Percentiles rank a stretch among this genome's conserved stretches.
Conservation (phyloP, 2,113 vertebrate species). For the Potamarius usumacintae region DNA sequence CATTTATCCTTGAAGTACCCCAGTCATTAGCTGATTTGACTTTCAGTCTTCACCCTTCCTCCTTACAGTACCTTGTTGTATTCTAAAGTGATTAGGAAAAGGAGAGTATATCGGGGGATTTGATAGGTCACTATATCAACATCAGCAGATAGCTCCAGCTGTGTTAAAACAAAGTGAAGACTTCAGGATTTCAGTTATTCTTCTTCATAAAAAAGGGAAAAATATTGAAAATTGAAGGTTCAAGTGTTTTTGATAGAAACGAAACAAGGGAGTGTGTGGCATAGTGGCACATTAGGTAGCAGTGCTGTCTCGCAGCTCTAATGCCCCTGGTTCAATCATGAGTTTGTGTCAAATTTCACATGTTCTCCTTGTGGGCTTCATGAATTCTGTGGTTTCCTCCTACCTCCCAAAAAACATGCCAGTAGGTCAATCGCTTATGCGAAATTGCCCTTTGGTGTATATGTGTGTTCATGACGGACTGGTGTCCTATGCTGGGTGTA, state of each 20-base stretch:
- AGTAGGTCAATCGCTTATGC: neutral
- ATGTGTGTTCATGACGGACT: neutral
- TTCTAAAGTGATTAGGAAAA: neutral
- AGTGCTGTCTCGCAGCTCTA: neutral
- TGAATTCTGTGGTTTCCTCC: neutral
- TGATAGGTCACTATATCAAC: neutral
- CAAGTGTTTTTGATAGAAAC: neutral
- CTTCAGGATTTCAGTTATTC: neutral
- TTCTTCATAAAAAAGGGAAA: neutral
- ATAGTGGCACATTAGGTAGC: neutral
- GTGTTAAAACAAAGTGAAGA: neutral
- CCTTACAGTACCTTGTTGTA: neutral
- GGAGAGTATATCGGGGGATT: neutral
- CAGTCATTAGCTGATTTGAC: neutral
- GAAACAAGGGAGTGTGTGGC: neutral
- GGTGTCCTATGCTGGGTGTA: neutral
- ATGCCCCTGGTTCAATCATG: neutral
- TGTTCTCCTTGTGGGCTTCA: neutral
- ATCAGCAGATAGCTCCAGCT: neutral
- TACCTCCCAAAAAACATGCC: neutral
- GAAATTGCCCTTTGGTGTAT: neutral
- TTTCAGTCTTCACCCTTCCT: neutral
- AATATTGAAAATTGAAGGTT: neutral
- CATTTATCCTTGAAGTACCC: neutral
- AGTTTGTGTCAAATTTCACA: neutral